Conservation (phyloP, 2,888 invertebrate genomes). For the Resseliella maxima region DNA sequence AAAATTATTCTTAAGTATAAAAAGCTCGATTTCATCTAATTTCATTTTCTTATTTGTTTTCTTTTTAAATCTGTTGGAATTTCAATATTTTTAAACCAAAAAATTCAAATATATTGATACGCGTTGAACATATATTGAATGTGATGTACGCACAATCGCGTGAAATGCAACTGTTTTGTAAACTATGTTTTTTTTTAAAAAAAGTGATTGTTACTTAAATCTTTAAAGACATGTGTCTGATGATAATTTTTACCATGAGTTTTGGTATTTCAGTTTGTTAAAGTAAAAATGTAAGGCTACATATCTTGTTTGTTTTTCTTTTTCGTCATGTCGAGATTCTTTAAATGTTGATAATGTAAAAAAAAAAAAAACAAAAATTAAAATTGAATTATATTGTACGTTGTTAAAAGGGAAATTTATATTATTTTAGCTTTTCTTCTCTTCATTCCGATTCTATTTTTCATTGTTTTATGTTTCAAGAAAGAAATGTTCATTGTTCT, state of each 20-base stretch:
- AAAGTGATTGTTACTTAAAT: no score
- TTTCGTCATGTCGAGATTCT: neutral
- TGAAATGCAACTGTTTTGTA: neutral
- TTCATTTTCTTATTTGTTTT: neutral
- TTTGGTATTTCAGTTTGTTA: neutral
- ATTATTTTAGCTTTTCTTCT: neutral
- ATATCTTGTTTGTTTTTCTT: no score
- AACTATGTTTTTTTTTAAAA: neutral
- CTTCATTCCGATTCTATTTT: neutral
- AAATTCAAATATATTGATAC: neutral
- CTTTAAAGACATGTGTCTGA: no score
- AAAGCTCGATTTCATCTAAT: conserved; percentile 12
- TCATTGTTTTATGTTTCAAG: neutral
- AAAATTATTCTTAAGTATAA: conserved; percentile 32
- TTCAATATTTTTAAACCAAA: no score
- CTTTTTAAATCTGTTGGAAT: neutral
- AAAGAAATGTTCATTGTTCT: neutral
- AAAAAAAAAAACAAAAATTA: neutral
- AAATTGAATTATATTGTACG: neutral
- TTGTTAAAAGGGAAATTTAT: neutral
- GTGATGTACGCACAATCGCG: neutral
- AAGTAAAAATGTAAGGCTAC: conserved; percentile 24
- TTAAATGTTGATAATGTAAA: neutral
- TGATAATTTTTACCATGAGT: neutral
- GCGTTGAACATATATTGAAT: neutral